These are phyloP conservation scores for Scolopax mira DNA, from an alignment of 2,113 vertebrate species.

Conservation along the genomic window DNA sequence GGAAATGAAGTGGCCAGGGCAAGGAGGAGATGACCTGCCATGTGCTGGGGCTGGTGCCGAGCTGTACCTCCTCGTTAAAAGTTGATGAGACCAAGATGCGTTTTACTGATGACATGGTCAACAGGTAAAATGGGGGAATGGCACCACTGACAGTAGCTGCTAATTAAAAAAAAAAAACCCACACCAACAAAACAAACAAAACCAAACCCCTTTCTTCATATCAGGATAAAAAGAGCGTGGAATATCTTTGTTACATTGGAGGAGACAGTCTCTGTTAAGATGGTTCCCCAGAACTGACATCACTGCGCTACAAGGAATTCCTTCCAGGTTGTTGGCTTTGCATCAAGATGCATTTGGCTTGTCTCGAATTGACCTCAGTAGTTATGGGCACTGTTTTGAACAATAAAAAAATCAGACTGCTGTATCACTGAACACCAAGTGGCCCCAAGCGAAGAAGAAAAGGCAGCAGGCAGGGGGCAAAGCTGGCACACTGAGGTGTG, in stretches of 20 bases:
- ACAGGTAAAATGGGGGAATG: not conserved
- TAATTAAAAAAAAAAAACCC: not conserved
- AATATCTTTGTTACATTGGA: not conserved
- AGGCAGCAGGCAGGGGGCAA: accelerated
- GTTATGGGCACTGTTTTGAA: not conserved
- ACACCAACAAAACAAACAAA: no score
- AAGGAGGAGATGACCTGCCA: accelerated
- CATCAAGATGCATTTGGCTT: not conserved
- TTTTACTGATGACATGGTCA: accelerated
- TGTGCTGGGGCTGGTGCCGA: accelerated
- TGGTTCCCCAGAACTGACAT: accelerated
- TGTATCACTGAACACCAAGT: not conserved
- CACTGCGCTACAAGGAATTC: accelerated
- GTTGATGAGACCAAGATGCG: accelerated
- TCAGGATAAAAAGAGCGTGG: accelerated
- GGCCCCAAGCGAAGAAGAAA: not conserved
- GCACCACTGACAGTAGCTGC: not conserved
- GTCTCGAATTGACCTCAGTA: not conserved
- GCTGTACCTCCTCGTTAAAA: accelerated
- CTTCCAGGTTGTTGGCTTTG: accelerated
- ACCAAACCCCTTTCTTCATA: not conserved
- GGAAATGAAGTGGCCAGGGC: accelerated
- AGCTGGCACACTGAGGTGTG: not conserved
- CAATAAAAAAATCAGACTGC: not conserved
- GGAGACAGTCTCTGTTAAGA: accelerated